Percentiles rank a stretch among this genome's conserved stretches.
These are phyloP conservation scores for Syritta pipiens DNA, from an alignment of 2,888 invertebrate species.

Conservation along the genomic window DNA sequence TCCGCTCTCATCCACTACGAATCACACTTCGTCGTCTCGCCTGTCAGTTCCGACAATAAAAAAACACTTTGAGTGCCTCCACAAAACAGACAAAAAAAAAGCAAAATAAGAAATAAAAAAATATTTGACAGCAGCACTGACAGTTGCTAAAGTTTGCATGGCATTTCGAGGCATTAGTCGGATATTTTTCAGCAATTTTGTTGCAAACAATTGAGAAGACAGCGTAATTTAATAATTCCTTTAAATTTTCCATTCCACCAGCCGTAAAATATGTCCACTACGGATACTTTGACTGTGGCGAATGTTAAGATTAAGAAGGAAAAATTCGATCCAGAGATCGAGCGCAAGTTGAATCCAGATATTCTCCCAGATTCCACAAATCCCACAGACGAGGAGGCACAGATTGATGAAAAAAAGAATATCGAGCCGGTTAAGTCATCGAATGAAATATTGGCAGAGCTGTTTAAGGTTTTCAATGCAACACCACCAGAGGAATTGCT, in stretches of 20 bases:
- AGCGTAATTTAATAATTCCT: too few species aligned
- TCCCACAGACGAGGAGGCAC: slow-evolving; percentile 18
- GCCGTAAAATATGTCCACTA: slow-evolving; percentile 10
- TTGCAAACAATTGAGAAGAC: too few species aligned
- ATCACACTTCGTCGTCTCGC: too few species aligned
- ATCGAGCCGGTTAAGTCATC: slow-evolving; percentile 78
- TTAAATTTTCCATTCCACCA: neutral
- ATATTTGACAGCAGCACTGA: too few species aligned
- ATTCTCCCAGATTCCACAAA: slow-evolving; percentile 51
- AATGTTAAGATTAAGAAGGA: slow-evolving; percentile 75
- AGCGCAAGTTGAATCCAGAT: slow-evolving; percentile 73
- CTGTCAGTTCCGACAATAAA: too few species aligned
- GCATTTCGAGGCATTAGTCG: too few species aligned
- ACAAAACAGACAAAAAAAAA: too few species aligned
- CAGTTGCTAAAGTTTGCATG: too few species aligned
- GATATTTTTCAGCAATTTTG: too few species aligned
- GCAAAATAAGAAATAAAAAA: too few species aligned
- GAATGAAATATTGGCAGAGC: slow-evolving; percentile 88
- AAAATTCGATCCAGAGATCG: slow-evolving; percentile 75
- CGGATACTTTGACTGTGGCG: neutral
- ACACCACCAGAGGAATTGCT: slow-evolving; percentile 83
- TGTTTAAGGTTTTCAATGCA: slow-evolving; percentile 86
- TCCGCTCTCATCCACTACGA: too few species aligned
- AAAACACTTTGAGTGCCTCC: too few species aligned
- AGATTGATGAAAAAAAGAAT: slow-evolving; percentile 74